A percentile compares a stretch with the other conserved stretches of the same genome.
phyloP scores from a whole-genome alignment of 2,888 invertebrate species.

The Ochropleura leucogaster region DNA sequence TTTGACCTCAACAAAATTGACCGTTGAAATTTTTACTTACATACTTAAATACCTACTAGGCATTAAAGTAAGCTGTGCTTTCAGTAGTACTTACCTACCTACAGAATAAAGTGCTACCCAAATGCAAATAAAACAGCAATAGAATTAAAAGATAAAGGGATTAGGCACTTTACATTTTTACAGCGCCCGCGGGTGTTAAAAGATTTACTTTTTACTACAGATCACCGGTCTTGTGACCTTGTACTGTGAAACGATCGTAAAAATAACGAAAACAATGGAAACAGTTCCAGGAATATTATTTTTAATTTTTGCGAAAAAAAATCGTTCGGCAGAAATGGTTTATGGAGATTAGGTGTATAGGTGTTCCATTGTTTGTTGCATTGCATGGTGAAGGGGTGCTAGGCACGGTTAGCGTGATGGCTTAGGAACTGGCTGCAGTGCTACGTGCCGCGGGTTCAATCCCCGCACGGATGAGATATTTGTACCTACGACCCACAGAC shows the following conservation, averaged over 20 bases:
- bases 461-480: no score
- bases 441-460: no score
- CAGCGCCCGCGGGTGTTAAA: slow-evolving; percentile 3
- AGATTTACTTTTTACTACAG: slow-evolving; percentile 11
- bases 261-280: slow-evolving; percentile 25
- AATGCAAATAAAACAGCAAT: slow-evolving; percentile 28
- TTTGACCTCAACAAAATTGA: no score
- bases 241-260: slow-evolving; percentile 5
- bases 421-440: no score
- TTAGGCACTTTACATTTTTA: slow-evolving; percentile 26
- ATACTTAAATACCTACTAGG: not conserved
- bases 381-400: not conserved
- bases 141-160: slow-evolving; percentile 20
- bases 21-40: no score
- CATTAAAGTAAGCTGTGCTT: slow-evolving; percentile 9
- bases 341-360: not conserved
- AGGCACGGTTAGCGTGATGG: not conserved
- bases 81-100: not conserved
- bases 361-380: not conserved
- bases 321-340: not conserved
- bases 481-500: no score
- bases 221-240: slow-evolving; percentile 11
- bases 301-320: slow-evolving; percentile 9
- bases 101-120: slow-evolving; percentile 13
- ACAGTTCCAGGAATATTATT: not conserved